Conservation (phyloP, 2,797 vertebrate species). For the Sebastes itinus region DNA sequence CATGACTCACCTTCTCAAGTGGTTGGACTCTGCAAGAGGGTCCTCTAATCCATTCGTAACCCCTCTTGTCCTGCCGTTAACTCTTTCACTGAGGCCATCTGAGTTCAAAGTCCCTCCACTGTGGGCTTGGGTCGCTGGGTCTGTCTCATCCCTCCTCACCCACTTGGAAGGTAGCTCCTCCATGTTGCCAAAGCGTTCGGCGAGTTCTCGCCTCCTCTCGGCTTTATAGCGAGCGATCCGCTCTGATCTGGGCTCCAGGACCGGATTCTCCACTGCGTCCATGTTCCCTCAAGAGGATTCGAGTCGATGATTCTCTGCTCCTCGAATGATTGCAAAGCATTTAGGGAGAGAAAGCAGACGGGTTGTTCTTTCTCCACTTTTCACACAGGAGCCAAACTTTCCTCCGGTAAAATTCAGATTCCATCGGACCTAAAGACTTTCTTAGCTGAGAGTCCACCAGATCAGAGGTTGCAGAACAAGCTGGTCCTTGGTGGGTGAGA, state of each 20-base stretch:
- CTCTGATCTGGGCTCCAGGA: constrained; percentile 80
- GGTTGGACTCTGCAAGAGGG: constrained; percentile 35
- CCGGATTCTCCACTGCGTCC: constrained; percentile 72
- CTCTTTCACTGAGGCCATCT: constrained; percentile 35
- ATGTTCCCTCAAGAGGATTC: constrained; percentile 44
- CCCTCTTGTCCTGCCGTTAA: constrained; percentile 58
- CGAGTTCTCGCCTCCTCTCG: constrained; percentile 82
- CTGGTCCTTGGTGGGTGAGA: constrained; percentile 9
- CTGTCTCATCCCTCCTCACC: constrained; percentile 71
- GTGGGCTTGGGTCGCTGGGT: neutral
- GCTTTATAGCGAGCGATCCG: constrained; percentile 86
- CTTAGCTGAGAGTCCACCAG: constrained; percentile 8
- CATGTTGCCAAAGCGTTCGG: constrained; percentile 73
- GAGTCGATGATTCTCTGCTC: constrained; percentile 3
- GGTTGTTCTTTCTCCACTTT: constrained; percentile 13
- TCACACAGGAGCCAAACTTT: constrained; percentile 4
- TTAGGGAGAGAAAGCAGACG: constrained; percentile 10
- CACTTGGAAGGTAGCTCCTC: constrained; percentile 80
- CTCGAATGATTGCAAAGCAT: constrained; percentile 33
- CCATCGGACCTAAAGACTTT: constrained; percentile 44
- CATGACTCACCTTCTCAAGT: constrained; percentile 72
- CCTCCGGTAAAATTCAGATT: constrained; percentile 36
- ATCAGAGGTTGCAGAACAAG: constrained; percentile 13
- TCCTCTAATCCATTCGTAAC: constrained; percentile 74
- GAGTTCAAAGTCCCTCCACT: constrained; percentile 8